Percentiles rank a stretch among this genome's conserved stretches.
These are phyloP conservation scores for Hypotaenidia philippensis DNA, from an alignment of 2,797 vertebrate genomes.

Conservation along the genomic window DNA sequence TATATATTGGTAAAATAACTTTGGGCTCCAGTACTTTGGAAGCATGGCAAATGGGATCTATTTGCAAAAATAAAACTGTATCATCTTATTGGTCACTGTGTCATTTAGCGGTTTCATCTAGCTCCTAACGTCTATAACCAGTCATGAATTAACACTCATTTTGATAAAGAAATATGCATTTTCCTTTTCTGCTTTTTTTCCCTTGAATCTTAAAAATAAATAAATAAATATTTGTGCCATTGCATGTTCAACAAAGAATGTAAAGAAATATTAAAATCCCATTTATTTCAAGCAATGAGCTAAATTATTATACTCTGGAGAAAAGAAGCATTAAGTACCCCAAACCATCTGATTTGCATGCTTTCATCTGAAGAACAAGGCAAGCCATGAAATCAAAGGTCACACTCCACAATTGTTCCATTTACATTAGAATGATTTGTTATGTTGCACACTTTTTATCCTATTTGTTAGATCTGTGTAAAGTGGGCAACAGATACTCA, in stretches of 20 bases:
- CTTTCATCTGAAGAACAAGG: background rate
- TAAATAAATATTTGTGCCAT: background rate
- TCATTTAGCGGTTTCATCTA: background rate
- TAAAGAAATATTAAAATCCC: background rate
- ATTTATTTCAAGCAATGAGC: background rate
- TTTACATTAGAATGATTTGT: background rate
- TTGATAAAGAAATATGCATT: background rate
- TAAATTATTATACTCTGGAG: background rate
- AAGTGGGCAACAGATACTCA: background rate
- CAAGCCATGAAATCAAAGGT: background rate
- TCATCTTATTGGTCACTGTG: background rate
- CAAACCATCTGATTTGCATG: background rate
- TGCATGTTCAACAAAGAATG: background rate
- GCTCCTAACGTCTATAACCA: background rate
- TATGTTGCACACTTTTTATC: background rate
- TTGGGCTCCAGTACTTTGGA: background rate
- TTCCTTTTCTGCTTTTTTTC: background rate
- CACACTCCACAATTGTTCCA: background rate
- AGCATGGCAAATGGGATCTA: background rate
- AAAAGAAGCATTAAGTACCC: background rate
- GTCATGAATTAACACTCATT: background rate
- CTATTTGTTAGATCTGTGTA: background rate
- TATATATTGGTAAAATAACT: background rate
- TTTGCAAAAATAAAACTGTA: background rate
- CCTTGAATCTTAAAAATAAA: background rate